These are phyloP conservation scores for Vulpes lagopus DNA, from an alignment of 2,113 vertebrate genomes.

Conservation along the genomic window DNA sequence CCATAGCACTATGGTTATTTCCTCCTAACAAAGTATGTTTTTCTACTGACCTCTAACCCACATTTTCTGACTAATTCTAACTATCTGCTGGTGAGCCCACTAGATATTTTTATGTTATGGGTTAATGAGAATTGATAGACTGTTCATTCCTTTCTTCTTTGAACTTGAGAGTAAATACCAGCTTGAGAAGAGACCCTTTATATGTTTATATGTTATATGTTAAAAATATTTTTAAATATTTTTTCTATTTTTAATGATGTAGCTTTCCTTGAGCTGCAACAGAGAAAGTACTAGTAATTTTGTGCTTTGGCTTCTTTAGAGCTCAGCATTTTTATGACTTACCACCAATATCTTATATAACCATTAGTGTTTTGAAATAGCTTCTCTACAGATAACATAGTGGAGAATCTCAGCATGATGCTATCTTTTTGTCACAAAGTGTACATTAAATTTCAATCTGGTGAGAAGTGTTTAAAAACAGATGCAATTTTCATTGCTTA, in stretches of 20 bases:
- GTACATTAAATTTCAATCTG: constrained; percentile 49
- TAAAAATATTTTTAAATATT: neutral
- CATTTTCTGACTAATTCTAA: constrained; percentile 52
- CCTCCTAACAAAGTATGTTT: constrained; percentile 25
- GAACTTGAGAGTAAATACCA: constrained; percentile 20
- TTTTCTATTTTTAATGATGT: neutral
- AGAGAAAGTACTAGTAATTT: neutral
- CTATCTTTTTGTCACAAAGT: constrained; percentile 20
- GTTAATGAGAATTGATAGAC: constrained; percentile 64
- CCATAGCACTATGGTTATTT: neutral
- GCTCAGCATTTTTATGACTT: constrained; percentile 14
- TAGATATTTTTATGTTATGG: constrained; percentile 57
- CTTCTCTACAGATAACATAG: constrained; percentile 24
- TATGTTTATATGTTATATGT: neutral
- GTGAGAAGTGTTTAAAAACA: neutral
- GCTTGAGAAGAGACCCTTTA: neutral
- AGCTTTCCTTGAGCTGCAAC: neutral
- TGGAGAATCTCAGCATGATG: constrained; percentile 13
- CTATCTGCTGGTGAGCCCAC: constrained; percentile 49
- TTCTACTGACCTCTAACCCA: neutral
- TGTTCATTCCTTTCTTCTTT: constrained; percentile 10
- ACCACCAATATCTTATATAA: neutral
- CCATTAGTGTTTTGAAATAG: constrained; percentile 38
- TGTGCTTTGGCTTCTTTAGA: neutral
- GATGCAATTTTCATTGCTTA: neutral